Evolutionary conservation across 2,888 invertebrate species (phyloP).

Genomic region (Ectemnius lituratus): DNA sequence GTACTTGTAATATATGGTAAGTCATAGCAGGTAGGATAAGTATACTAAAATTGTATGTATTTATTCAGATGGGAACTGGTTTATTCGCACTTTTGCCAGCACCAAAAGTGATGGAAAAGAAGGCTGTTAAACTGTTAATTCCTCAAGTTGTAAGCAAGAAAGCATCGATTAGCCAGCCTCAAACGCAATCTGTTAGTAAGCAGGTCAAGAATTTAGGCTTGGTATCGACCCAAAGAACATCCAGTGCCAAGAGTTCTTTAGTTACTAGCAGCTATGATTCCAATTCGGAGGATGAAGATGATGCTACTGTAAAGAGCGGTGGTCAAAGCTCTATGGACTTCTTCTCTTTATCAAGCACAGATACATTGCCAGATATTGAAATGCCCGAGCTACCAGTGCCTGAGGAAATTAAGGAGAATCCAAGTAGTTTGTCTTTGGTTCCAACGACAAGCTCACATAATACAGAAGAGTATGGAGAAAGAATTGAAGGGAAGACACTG

Average conservation of each 20-base stretch:
- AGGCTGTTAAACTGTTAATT: slow-evolving; percentile 75
- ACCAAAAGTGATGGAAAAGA: slow-evolving; percentile 79
- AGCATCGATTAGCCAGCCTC: slow-evolving; percentile 33
- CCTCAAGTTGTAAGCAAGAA: slow-evolving; percentile 79
- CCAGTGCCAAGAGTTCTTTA: slow-evolving; percentile 22
- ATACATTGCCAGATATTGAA: not conserved
- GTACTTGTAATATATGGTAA: slow-evolving; percentile 74
- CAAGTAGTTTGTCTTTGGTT: not conserved
- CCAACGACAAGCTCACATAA: not conserved
- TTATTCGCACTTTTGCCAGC: slow-evolving; percentile 85
- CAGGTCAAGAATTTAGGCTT: not conserved
- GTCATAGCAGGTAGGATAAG: not conserved
- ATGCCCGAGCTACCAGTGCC: not conserved
- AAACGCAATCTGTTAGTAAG: slow-evolving; percentile 10
- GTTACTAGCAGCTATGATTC: slow-evolving; percentile 66
- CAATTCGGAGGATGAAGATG: slow-evolving; percentile 74
- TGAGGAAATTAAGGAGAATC: not conserved
- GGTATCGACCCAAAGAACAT: slow-evolving; percentile 32
- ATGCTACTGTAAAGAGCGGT: slow-evolving; percentile 12
- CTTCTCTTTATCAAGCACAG: slow-evolving; percentile 68
- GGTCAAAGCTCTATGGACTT: slow-evolving; percentile 65
- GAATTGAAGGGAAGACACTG: slow-evolving; percentile 51
- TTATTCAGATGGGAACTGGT: slow-evolving; percentile 82
- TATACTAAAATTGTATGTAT: slow-evolving; percentile 61
- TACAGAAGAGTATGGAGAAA: not conserved